phyloP scores from a whole-genome alignment of 2,888 invertebrate genomes.

The Spatulosminthurus flaviceps region DNA sequence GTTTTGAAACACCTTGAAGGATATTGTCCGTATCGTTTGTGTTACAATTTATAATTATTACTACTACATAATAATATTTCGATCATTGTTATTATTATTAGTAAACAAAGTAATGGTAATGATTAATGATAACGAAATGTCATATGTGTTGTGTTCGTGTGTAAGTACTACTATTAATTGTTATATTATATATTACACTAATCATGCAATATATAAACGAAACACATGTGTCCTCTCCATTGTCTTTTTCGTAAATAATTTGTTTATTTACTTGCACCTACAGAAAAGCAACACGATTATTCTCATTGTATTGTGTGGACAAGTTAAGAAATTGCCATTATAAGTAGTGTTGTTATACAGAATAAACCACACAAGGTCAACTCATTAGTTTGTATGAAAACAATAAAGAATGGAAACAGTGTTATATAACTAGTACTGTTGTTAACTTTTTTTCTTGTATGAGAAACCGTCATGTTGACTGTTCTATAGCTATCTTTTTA shows the following conservation, averaged over 20 bases:
- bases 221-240: conserved; percentile 2
- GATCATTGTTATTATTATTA: conserved; percentile 2
- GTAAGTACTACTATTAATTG: not conserved
- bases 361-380: conserved; percentile 7
- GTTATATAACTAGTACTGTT: not conserved
- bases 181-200: not conserved
- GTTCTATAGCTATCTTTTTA: not conserved
- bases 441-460: not conserved
- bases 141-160: conserved; percentile 33
- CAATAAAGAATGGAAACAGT: conserved; percentile 1
- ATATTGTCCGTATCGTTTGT: conserved; percentile 23
- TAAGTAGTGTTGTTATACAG: not conserved
- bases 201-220: conserved; percentile 10
- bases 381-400: conserved; percentile 18
- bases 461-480: not conserved
- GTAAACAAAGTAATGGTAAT: conserved; percentile 19
- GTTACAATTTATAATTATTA: conserved; percentile 12
- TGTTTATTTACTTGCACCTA: conserved; percentile 18
- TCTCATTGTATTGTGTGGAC: conserved; percentile 7
- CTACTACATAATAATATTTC: conserved; percentile 22
- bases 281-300: not conserved
- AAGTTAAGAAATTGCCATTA: conserved; percentile 7
- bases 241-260: conserved; percentile 23
- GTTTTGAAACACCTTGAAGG: conserved; percentile 27
- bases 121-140: conserved; percentile 2